Evolutionary conservation across 1,140 invertebrate species (phyloP), one percentile per base, ranked within the genome.

Genomic region (Ceratina japonica): DNA sequence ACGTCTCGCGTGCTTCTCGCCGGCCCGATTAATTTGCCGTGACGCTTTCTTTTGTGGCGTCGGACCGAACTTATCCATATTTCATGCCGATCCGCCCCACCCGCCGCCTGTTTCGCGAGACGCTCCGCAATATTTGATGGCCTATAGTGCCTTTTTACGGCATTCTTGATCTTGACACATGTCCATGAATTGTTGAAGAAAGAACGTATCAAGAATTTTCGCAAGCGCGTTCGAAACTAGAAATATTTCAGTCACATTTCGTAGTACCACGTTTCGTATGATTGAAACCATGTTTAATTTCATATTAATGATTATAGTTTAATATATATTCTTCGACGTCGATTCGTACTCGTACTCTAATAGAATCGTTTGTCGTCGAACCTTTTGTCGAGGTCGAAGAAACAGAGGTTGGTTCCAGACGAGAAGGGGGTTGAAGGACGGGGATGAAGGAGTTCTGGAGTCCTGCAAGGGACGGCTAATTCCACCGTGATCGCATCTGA

Each of bases 391-490:
- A 69, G 64, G 59, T 62, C 73, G 54, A 76, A 37, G 37, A 54
- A 76, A 77, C 54, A 70, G 52, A 76, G 83, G 77, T 62, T 80
- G 77, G 74, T 83, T 73, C 44, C 70, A 66, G 63, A 72, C 54
- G 44, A 24, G 37, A 24, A 20, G 20, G 31, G 22, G 54, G 63
- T 62, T 37, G 44, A 71, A 7, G 75, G 80, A 78, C 81, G 66
- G 75, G 82, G 79, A 66, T 59, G 83, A 86, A 90, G 85, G 84
- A 88, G 85, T 81, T 75, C 83, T 61, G 44, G 85, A 87, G 82
- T 88, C 83, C 91, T 92, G 91, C 89, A 88, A 90, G 89, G 89
- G 91, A 92, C 91, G 89, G 89, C 89, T 92, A 92, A 92, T 92
- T 92, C 89, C 88, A 89, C 86, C 83, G 90, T 89, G 88, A 91